Base-by-base conservation (phyloP, 1,140 invertebrate species). In the Rhyzopertha dominica region DNA sequence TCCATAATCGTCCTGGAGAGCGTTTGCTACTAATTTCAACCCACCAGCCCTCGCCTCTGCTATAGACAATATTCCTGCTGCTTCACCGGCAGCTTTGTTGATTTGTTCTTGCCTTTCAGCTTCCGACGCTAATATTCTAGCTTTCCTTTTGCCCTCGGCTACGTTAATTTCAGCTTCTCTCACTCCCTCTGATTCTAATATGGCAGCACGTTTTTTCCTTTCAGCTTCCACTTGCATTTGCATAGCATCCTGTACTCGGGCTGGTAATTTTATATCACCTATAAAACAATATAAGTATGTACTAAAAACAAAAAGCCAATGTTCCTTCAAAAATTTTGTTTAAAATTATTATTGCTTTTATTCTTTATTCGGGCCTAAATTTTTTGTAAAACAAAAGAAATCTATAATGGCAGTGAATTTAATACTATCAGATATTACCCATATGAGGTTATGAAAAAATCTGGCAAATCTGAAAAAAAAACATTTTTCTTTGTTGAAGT, bases 171-270 rank as follows among this genome's bases (percentile, higher is more conserved):
- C 91, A 3, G 95, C 91, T 61, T 94, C 91, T 42, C 94, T 73
- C 2, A 85, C 74, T 66, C 94, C 95, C 75, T 99, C 96, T 0
- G 95, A 98, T 71, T 99, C 95, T 43, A 99, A 74, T 66, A 99
- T 91, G 10, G 90, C 84, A 1, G 97, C 97, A 61, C 97, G 75
- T 69, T 99, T 99, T 62, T 88, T 86, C 36, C 97, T 71, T 69
- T 99, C 96, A 0, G 95, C 95, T 74, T 98, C 95, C 0, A 99
- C 59, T 75, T 99, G 96, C 93, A 98, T 98, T 72, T 99, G 96
- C 96, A 99, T 99, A 4, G 96, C 96, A 74, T 98, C 95, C 62
- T 97, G 92, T 3, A 99, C 90, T 67, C 92, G 80, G 2, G 73
- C 68, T 5, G 97, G 97, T 53, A 99, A 71, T 67, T 84, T 89